A percentile compares a stretch with the other conserved stretches of the same genome.
phyloP scores from a whole-genome alignment of 2,113 vertebrate genomes.

The Zosterops borbonicus region DNA sequence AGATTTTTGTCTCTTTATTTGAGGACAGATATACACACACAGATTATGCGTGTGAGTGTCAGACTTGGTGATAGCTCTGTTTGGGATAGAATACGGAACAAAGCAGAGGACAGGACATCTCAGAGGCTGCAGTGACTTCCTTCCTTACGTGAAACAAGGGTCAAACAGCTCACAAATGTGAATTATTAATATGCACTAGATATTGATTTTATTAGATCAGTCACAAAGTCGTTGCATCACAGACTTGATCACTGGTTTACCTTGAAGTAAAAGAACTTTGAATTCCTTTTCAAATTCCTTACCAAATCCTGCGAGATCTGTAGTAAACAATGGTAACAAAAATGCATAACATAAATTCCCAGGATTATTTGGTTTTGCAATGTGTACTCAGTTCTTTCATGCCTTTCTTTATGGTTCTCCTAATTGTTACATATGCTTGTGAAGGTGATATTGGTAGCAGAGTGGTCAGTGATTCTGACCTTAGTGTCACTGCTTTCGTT shows the following conservation, averaged over 20 bases:
- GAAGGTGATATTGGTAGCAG: background rate
- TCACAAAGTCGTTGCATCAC: background rate
- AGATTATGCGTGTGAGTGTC: background rate
- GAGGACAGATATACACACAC: accelerated
- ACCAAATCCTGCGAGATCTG: background rate
- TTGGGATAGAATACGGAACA: background rate
- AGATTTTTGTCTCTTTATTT: background rate
- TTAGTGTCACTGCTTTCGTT: background rate
- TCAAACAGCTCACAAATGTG: background rate
- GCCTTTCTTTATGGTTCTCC: background rate
- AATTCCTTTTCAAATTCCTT: background rate
- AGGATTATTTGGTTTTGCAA: background rate
- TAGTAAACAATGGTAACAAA: background rate
- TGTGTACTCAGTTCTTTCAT: background rate
- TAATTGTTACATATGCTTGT: background rate
- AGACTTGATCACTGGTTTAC: background rate
- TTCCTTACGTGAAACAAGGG: background rate
- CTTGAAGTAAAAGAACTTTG: background rate
- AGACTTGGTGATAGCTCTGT: background rate
- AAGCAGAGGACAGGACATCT: background rate
- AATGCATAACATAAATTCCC: background rate
- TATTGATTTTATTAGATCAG: background rate
- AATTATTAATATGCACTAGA: background rate
- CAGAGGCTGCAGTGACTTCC: background rate
- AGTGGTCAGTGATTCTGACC: background rate